These are phyloP conservation scores for Pomacea canaliculata DNA, from an alignment of 2,888 invertebrate species.

Conservation along the genomic window DNA sequence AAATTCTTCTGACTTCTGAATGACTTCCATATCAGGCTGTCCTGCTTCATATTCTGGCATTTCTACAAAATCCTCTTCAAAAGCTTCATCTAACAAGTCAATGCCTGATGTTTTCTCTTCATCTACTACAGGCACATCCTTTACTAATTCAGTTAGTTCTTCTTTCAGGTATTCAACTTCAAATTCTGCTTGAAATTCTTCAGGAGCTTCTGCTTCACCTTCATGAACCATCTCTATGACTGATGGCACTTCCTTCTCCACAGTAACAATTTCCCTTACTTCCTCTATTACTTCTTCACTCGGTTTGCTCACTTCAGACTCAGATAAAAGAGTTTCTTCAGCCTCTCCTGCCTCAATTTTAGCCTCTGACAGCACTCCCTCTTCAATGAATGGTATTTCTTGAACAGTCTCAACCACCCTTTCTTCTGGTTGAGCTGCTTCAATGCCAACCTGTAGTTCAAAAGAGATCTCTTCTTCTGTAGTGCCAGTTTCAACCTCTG, in stretches of 20 bases:
- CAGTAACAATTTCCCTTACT: slow-evolving; percentile 16
- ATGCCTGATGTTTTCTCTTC: slow-evolving; percentile 27
- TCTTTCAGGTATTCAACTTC: slow-evolving; percentile 31
- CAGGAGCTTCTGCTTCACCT: slow-evolving; percentile 7
- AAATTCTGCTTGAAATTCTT: slow-evolving; percentile 19
- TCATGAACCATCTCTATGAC: slow-evolving; percentile 16
- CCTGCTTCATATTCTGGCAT: slow-evolving; percentile 16
- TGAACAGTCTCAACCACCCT: slow-evolving; percentile 29
- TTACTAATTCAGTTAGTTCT: slow-evolving; percentile 31
- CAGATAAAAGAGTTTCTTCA: slow-evolving; percentile 1
- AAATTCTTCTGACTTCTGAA: slow-evolving; percentile 28
- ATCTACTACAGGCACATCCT: slow-evolving; percentile 12
- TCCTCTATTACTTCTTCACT: slow-evolving; percentile 5
- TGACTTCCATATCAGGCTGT: slow-evolving; percentile 30
- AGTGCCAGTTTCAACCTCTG: slow-evolving; percentile 22
- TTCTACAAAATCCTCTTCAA: slow-evolving; percentile 25
- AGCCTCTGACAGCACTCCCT: slow-evolving; percentile 27
- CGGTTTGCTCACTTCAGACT: slow-evolving; percentile 14
- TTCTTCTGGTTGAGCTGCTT: slow-evolving; percentile 31
- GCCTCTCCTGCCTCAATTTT: slow-evolving; percentile 11
- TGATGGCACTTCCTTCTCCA: slow-evolving; percentile 30
- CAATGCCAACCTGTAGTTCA: slow-evolving; percentile 17
- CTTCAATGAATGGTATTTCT: slow-evolving; percentile 15
- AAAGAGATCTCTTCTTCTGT: slow-evolving; percentile 10
- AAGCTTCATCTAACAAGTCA: slow-evolving; percentile 20